phyloP scores from a whole-genome alignment of 2,113 vertebrate genomes.

The Paraplagusia blochii region DNA sequence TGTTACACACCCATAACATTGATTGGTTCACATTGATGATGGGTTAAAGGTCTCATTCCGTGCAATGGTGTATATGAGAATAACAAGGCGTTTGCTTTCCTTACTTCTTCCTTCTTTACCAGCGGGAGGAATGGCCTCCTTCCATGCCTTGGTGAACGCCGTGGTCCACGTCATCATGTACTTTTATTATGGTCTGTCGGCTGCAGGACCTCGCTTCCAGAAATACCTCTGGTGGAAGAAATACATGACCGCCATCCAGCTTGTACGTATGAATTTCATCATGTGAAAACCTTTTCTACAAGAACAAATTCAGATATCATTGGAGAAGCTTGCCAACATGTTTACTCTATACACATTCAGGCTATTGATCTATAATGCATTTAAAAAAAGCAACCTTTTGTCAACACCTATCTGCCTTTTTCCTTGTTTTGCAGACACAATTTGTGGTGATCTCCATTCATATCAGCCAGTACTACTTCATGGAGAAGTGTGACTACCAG shows the following conservation, averaged over 20 bases:
- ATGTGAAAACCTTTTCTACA: not conserved
- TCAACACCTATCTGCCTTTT: too few species aligned
- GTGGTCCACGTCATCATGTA: slow-evolving; percentile 95
- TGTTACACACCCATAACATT: too few species aligned
- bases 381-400: too few species aligned
- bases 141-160: slow-evolving; percentile 93
- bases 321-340: too few species aligned
- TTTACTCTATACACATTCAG: too few species aligned
- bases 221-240: slow-evolving; percentile 99
- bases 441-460: slow-evolving; percentile 91
- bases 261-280: slow-evolving; percentile 75
- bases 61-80: too few species aligned
- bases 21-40: too few species aligned
- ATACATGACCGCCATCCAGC: slow-evolving; percentile 94
- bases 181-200: slow-evolving; percentile 90
- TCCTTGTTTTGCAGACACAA: slow-evolving; percentile 76
- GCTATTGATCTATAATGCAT: too few species aligned
- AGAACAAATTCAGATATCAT: not conserved
- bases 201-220: slow-evolving; percentile 90
- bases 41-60: too few species aligned
- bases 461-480: slow-evolving; percentile 97
- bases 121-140: slow-evolving; percentile 91
- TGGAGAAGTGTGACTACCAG: slow-evolving; percentile 90
- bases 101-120: not conserved
- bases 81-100: not conserved